These are phyloP conservation scores for Cyprinella venusta DNA, from an alignment of 2,797 vertebrate genomes.

Conservation along the genomic window DNA sequence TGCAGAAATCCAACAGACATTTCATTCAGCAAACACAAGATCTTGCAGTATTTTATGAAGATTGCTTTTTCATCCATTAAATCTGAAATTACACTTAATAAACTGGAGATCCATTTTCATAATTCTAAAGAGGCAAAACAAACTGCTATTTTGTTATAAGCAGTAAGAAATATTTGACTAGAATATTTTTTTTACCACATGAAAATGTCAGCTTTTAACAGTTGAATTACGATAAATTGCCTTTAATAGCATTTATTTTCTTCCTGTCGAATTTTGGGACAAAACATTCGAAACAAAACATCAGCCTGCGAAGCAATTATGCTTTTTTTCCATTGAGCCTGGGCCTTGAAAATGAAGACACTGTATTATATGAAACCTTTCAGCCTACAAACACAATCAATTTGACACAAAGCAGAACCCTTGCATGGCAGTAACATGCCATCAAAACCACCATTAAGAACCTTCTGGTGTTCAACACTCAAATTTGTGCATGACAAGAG, in stretches of 20 bases:
- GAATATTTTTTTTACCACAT: not conserved
- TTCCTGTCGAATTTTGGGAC: not conserved
- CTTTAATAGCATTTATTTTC: conserved; percentile 3
- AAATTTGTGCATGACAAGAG: conserved; percentile 21
- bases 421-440: not conserved
- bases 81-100: not conserved
- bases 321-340: not conserved
- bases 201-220: conserved; percentile 11
- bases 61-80: not conserved
- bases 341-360: conserved; percentile 28
- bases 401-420: conserved; percentile 31
- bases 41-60: not conserved
- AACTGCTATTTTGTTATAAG: not conserved
- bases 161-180: conserved; percentile 1
- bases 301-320: not conserved
- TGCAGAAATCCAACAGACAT: not conserved
- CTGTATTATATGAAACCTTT: conserved; percentile 26
- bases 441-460: conserved; percentile 38
- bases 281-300: not conserved
- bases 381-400: conserved; percentile 26
- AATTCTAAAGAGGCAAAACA: not conserved
- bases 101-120: not conserved
- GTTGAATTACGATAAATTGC: not conserved
- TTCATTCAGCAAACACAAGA: not conserved
- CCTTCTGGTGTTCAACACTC: not conserved